A percentile compares a stretch with the other conserved stretches of the same genome.
phyloP scores from a whole-genome alignment of 2,113 vertebrate species.

The Poeciliopsis prolifica region DNA sequence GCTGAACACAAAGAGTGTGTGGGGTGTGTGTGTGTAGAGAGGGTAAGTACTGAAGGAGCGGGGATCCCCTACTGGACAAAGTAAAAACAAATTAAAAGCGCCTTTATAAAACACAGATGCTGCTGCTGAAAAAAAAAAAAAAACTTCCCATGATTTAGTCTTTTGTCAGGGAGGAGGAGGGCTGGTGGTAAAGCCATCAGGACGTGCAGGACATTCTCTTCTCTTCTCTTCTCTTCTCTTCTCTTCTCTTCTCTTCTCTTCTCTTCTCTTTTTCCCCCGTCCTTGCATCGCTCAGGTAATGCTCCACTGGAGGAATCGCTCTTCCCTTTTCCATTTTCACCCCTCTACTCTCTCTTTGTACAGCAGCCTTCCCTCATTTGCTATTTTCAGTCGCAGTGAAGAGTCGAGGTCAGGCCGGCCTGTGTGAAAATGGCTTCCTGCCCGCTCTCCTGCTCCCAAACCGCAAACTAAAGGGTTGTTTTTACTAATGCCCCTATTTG shows the following conservation, averaged over 20 bases:
- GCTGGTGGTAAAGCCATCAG: constrained; percentile 95
- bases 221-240: background rate
- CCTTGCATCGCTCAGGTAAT: constrained; percentile 78
- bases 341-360: constrained; percentile 7
- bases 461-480: constrained; percentile 56
- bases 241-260: background rate
- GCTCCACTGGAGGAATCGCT: constrained; percentile 38
- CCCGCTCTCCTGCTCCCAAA: constrained; percentile 68
- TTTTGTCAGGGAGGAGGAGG: constrained; percentile 84
- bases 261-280: background rate
- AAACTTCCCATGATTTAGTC: constrained; percentile 93
- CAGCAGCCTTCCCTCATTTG: constrained; percentile 63
- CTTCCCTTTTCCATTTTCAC: constrained; percentile 18
- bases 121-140: constrained; percentile 87
- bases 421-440: constrained; percentile 76
- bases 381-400: constrained; percentile 75
- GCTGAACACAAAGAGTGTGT: constrained; percentile 81
- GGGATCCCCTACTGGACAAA: constrained; percentile 87
- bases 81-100: constrained; percentile 97
- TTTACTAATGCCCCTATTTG: constrained; percentile 72
- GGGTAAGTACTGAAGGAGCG: constrained; percentile 56
- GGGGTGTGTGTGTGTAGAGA: background rate
- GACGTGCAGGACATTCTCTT: constrained; percentile 24
- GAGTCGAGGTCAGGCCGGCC: constrained; percentile 73
- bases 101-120: constrained; percentile 98